Evolutionary conservation across 2,888 invertebrate genomes (phyloP), one percentile per base, ranked within the genome.

Genomic region (Chrysotoxum bicinctum): DNA sequence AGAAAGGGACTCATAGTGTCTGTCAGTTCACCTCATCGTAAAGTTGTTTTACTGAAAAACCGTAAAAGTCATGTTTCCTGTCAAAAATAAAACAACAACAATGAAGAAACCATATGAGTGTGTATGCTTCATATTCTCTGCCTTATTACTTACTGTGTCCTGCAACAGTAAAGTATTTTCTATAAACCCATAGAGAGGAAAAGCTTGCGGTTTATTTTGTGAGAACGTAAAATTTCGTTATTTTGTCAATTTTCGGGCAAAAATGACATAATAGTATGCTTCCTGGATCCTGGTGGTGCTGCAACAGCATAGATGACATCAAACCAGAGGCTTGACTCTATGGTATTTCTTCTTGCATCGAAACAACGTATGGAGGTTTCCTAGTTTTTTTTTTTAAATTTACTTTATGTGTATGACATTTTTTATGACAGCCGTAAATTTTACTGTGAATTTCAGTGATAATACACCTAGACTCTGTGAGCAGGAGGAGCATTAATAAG

Each of bases 371-470:
- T 6, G 6, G 12, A 50, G 21, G 10, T 58, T 2, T 54, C n/a
- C 9, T 16, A 32, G 10, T 21, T 37, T 16, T 68, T 62, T 62
- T 45, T 64, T 72, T 82, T 60, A 54, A 84, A 84, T 84, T 68
- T 80, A 68, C 80, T 79, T 84, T 79, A 84, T 80, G 80, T 84
- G 80, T 76, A 80, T 84, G 84, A 72, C 75, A 80, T 80, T 84
- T 84, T 83, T 84, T 84, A 84, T 84, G 75, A 26, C 37, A 45
- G 54, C 45, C 37, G 68, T 84, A 80, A 84, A 80, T 84, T 80
- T 66, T 32, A 48, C 72, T 68, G 70, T 60, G 68, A 72, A 80
- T 80, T 66, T 80, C 40, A 60, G 80, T 30, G 45, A 70, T 75
- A 66, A 75, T 84, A 66, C 74, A 80, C 37, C 80, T 80, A 60